Evolutionary conservation across 2,888 invertebrate genomes (phyloP).

Genomic region (Crossocerus cetratus): DNA sequence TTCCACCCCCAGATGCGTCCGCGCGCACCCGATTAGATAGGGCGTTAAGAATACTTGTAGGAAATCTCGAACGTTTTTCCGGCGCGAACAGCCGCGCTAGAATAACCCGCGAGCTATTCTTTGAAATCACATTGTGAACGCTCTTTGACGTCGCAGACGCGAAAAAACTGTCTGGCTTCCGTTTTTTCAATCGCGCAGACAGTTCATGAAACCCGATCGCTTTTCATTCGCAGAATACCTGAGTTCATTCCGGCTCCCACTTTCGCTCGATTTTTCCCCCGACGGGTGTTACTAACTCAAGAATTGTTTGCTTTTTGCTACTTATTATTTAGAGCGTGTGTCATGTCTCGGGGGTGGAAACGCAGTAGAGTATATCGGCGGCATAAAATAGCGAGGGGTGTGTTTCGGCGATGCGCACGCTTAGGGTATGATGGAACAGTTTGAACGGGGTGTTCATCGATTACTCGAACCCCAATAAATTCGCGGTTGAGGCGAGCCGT

Average conservation of each 20-base stretch:
- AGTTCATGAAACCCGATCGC: conserved; percentile 4
- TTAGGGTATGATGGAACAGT: conserved; percentile 44
- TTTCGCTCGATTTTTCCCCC: too few relatives aligned
- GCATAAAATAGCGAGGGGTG: conserved; percentile 37
- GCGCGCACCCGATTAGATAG: not conserved
- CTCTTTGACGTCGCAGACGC: not conserved
- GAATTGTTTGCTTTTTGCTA: too few relatives aligned
- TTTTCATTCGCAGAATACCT: too few relatives aligned
- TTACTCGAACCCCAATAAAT: conserved; percentile 44
- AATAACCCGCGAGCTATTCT: conserved; percentile 4
- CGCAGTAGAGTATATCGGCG: conserved; percentile 25
- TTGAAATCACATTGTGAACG: conserved; percentile 1
- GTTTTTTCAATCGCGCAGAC: conserved; percentile 13
- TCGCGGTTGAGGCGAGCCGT: conserved; percentile 24
- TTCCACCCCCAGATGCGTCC: not conserved
- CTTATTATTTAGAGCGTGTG: too few relatives aligned
- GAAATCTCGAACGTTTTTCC: not conserved
- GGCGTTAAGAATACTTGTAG: not conserved
- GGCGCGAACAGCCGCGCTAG: too few relatives aligned
- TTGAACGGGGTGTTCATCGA: conserved; percentile 45
- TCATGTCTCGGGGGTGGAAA: conserved; percentile 5
- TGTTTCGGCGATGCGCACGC: conserved; percentile 38
- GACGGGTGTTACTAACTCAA: too few relatives aligned
- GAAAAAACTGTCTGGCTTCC: conserved; percentile 11
- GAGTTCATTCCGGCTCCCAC: too few relatives aligned